phyloP scores from a whole-genome alignment of 2,888 invertebrate genomes.

The Tethea ocularis region DNA sequence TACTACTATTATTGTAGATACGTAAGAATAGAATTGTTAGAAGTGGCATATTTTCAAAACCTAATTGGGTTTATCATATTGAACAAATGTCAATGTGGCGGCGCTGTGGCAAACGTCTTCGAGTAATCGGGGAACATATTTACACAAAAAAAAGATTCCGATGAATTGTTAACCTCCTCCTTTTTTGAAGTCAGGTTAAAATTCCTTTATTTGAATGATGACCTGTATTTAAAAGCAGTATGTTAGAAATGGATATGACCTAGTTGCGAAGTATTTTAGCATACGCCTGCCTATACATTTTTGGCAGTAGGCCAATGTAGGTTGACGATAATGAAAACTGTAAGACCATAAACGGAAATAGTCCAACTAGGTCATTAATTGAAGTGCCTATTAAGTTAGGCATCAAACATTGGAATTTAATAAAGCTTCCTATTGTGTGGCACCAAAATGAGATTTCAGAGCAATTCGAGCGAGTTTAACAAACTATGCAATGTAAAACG shows the following conservation, averaged over 20 bases:
- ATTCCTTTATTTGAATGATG: too few relatives aligned
- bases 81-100: too few relatives aligned
- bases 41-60: too few relatives aligned
- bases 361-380: not conserved
- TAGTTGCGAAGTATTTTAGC: not conserved
- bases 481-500: not conserved
- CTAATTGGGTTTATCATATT: too few relatives aligned
- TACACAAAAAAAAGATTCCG: too few relatives aligned
- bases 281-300: not conserved
- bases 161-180: too few relatives aligned
- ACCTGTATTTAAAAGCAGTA: not conserved
- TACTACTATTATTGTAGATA: too few relatives aligned
- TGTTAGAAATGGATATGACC: not conserved
- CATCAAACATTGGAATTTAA: not conserved
- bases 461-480: not conserved
- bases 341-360: not conserved
- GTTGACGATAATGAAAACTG: slow-evolving; percentile 1
- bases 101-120: too few relatives aligned
- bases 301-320: not conserved
- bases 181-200: too few relatives aligned
- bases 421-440: not conserved
- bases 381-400: not conserved
- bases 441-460: not conserved
- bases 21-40: too few relatives aligned
- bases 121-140: too few relatives aligned